Evolutionary conservation across 2,113 vertebrate species (phyloP).

Genomic region (Puntigrus tetrazona): DNA sequence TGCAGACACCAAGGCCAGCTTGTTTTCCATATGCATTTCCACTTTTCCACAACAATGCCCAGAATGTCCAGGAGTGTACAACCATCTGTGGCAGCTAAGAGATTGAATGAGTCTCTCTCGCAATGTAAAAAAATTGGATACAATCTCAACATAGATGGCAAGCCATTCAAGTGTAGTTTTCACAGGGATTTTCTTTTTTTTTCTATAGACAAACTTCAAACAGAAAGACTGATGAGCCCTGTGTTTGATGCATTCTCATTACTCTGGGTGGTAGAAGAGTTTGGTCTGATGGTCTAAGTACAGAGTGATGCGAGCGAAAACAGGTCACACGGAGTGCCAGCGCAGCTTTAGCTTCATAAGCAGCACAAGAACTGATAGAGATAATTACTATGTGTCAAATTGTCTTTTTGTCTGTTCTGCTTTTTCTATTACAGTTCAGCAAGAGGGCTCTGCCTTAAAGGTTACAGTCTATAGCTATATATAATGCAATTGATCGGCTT

Average conservation of each 20-base stretch:
- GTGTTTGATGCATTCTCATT: conserved; percentile 50
- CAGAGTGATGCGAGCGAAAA: conserved; percentile 2
- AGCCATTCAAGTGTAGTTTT: conserved; percentile 11
- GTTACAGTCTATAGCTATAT: conserved; percentile 30
- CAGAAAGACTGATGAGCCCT: conserved; percentile 37
- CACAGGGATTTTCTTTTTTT: not conserved
- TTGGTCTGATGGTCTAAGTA: conserved; percentile 16
- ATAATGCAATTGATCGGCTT: conserved; percentile 45
- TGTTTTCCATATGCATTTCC: conserved; percentile 27
- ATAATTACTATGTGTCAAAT: conserved; percentile 37
- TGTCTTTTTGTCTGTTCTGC: not conserved
- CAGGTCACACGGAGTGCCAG: conserved; percentile 23
- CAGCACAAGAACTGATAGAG: conserved; percentile 19
- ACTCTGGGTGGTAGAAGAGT: conserved; percentile 6
- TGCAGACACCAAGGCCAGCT: not conserved
- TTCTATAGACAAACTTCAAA: conserved; percentile 38
- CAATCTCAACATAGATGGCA: not conserved
- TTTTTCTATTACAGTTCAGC: conserved; percentile 34
- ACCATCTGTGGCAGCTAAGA: conserved; percentile 13
- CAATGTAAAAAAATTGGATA: not conserved
- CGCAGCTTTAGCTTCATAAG: conserved; percentile 24
- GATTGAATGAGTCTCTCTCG: not conserved
- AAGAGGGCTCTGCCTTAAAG: conserved; percentile 30
- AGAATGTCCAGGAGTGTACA: conserved; percentile 7
- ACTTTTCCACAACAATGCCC: not conserved